These are phyloP conservation scores for Macrocentrus cingulum DNA, from an alignment of 1,140 invertebrate genomes.

Conservation along the genomic window DNA sequence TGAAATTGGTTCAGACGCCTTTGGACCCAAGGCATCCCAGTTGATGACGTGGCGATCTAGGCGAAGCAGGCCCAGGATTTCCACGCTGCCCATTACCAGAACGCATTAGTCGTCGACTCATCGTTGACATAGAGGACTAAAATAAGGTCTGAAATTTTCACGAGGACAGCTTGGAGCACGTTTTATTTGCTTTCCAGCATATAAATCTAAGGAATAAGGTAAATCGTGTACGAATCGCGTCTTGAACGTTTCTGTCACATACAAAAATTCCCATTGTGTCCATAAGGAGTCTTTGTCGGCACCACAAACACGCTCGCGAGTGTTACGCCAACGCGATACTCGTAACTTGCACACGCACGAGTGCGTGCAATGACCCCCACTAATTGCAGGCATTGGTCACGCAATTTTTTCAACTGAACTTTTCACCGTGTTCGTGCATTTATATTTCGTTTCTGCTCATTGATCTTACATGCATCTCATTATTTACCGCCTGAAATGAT, in stretches of 20 bases:
- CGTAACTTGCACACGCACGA: conserved; percentile 27
- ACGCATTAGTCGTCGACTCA: not conserved
- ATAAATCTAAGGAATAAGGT: too few species aligned
- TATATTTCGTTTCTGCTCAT: not conserved
- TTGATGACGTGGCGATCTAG: too few species aligned
- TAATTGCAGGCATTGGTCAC: conserved; percentile 44
- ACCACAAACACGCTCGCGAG: conserved; percentile 11
- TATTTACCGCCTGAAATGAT: too few species aligned
- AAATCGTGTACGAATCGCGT: too few species aligned
- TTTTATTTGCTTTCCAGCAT: not conserved
- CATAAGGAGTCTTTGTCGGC: conserved; percentile 25
- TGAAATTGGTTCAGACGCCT: too few species aligned
- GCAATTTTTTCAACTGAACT: conserved; percentile 24
- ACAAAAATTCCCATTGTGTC: conserved; percentile 11
- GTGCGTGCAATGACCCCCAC: conserved; percentile 29
- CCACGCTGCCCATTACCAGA: not conserved
- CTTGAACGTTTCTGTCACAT: too few species aligned
- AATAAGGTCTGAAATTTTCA: not conserved
- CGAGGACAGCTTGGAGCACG: not conserved
- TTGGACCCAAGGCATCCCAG: too few species aligned
- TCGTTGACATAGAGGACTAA: conserved; percentile 1
- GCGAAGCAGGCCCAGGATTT: not conserved
- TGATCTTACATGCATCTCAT: too few species aligned
- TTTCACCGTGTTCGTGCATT: not conserved
- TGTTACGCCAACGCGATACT: conserved; percentile 30